phyloP scores from a whole-genome alignment of 2,113 vertebrate species.

The Bombycilla garrulus region DNA sequence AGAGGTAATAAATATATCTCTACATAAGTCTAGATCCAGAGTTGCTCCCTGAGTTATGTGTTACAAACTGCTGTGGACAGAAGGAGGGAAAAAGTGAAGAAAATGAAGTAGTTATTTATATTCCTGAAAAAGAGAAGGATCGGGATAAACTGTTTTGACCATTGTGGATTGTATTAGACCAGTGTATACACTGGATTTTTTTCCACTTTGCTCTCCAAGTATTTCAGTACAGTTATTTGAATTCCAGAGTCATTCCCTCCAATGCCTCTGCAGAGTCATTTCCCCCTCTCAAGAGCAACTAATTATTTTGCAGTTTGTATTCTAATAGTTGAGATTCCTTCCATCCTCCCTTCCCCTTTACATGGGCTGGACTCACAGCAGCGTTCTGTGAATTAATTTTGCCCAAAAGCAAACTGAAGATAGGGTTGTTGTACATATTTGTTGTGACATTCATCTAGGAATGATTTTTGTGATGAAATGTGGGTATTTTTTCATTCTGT shows the following conservation, averaged over 20 bases:
- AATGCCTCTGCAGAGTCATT: neutral
- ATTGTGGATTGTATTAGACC: neutral
- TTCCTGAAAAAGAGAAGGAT: neutral
- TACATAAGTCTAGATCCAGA: neutral
- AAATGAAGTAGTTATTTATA: neutral
- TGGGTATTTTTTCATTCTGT: neutral
- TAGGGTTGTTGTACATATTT: neutral
- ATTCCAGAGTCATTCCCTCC: conserved; percentile 4
- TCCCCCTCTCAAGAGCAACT: neutral
- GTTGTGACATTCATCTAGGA: neutral
- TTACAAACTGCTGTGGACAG: neutral
- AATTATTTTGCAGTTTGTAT: conserved; percentile 22
- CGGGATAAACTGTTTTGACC: neutral
- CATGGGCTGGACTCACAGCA: neutral
- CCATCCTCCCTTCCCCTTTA: neutral
- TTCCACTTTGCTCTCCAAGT: conserved; percentile 4
- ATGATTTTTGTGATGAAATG: neutral
- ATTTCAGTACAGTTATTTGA: conserved; percentile 13
- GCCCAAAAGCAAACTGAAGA: neutral
- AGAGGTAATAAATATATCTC: neutral
- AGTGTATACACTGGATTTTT: neutral
- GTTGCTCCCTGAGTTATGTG: neutral
- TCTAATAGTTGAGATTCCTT: conserved; percentile 35
- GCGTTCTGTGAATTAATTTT: neutral
- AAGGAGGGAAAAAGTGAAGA: neutral